A percentile compares a stretch with the other conserved stretches of the same genome.
These are phyloP conservation scores for Elachura formosa DNA, from an alignment of 2,113 vertebrate species.

Conservation along the genomic window DNA sequence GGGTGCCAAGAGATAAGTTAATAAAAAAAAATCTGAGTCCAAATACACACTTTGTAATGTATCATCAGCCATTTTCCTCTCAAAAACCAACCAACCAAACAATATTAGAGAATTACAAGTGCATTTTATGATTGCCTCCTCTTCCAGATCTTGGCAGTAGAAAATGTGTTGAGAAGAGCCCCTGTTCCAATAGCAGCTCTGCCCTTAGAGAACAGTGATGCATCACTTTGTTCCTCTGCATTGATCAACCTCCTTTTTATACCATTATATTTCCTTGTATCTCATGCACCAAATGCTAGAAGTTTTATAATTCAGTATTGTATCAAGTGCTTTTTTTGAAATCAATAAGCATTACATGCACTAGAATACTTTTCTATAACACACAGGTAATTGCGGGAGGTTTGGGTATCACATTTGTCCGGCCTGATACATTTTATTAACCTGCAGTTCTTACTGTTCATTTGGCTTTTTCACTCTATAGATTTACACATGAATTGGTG, in stretches of 20 bases:
- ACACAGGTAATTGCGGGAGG: neutral
- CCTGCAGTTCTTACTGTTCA: neutral
- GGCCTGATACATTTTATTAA: neutral
- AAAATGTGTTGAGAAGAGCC: neutral
- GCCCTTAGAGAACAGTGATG: neutral
- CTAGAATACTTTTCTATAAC: neutral
- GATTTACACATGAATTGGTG: neutral
- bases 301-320: neutral
- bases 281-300: neutral
- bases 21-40: neutral
- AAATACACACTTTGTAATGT: neutral
- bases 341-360: conserved; percentile 4
- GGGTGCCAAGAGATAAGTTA: neutral
- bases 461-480: neutral
- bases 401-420: neutral
- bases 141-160: neutral
- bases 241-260: neutral
- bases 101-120: neutral
- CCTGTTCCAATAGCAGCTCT: neutral
- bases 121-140: neutral
- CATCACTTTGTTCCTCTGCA: neutral
- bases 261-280: neutral
- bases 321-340: neutral
- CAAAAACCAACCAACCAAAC: neutral
- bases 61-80: neutral